These are phyloP conservation scores for Homarus americanus DNA, from an alignment of 1,140 invertebrate genomes.

Conservation along the genomic window DNA sequence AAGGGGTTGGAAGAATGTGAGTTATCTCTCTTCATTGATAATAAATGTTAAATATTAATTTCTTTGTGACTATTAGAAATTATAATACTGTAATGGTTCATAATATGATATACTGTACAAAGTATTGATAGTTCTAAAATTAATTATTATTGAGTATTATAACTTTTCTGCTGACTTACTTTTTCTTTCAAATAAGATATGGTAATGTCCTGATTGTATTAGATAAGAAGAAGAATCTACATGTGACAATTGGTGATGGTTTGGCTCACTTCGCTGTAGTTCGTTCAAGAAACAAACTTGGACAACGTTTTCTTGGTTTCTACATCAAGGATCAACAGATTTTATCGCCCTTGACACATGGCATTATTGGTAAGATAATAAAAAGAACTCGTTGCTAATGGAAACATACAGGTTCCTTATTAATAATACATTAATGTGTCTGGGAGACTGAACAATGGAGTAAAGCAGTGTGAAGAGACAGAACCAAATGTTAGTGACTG, in stretches of 20 bases:
- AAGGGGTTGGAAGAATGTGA: constrained; percentile 35
- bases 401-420: too few relatives aligned
- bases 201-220: constrained; percentile 44
- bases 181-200: constrained; percentile 14
- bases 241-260: constrained; percentile 48
- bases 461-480: too few relatives aligned
- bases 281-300: constrained; percentile 32
- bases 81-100: too few relatives aligned
- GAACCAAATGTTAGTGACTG: too few relatives aligned
- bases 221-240: constrained; percentile 28
- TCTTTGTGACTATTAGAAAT: too few relatives aligned
- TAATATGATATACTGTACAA: too few relatives aligned
- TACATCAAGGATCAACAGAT: constrained; percentile 52
- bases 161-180: too few relatives aligned
- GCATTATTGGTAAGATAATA: constrained; percentile 42
- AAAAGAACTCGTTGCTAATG: neutral
- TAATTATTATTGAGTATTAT: too few relatives aligned
- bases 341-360: constrained; percentile 37
- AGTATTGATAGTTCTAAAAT: too few relatives aligned
- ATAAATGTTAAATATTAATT: neutral
- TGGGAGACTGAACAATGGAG: too few relatives aligned
- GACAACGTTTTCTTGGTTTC: constrained; percentile 43
- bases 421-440: too few relatives aligned
- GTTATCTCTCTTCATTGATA: neutral
- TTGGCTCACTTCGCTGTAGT: constrained; percentile 42